Base-by-base conservation (phyloP, 1,140 invertebrate genomes). In the Drosophila melanogaster region DNA sequence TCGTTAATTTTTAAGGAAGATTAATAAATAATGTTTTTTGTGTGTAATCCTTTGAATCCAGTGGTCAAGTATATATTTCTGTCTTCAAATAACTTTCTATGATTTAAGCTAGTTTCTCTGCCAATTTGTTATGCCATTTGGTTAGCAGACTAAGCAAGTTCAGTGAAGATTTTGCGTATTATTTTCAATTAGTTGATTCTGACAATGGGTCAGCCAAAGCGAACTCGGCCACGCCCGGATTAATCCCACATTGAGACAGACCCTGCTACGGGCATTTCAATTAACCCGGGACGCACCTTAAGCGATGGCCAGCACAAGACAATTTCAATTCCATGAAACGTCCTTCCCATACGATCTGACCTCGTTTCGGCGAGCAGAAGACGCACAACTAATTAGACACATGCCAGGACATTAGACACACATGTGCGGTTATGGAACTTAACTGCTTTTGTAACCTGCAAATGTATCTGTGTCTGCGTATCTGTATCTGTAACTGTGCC, bases 351-450 rank as follows among this genome's bases (percentile, higher is more conserved):
- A 57, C 56, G 56, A 64, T 70, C 81, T 89, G 84, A 89, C 84
- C 84, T 75, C 77, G 65, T 77, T 89, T 84, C 30, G 53, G 69
- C 55, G 51, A 72, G 65, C 47, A 79, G 67, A 89, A 89, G 84
- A 87, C 84, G 84, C 84, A 89, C 84, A 89, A 80, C 84, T 89
- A 89, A 89, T 89, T 89, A 89, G 84, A 89, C 85, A 89, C 84
- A 89, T 89, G 84, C 77, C 84, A 79, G 73, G 41, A 86, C 54
- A 75, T 61, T 71, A 74, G 58, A 73, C 60, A 66, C 55, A 76
- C 56, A 67, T 53, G 46, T 67, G 64, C 44, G 59, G 59, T 66
- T 22, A 17, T 57, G 15, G 35, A 38, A 22, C 17, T 50, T 37
- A 1, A 37, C 24, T 40, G 66, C 60, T 65, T 66, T 74, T 59